Evolutionary conservation across 2,113 vertebrate species (phyloP), one percentile per base, ranked within the genome.

Genomic region (Rhinolophus ferrumequinum): DNA sequence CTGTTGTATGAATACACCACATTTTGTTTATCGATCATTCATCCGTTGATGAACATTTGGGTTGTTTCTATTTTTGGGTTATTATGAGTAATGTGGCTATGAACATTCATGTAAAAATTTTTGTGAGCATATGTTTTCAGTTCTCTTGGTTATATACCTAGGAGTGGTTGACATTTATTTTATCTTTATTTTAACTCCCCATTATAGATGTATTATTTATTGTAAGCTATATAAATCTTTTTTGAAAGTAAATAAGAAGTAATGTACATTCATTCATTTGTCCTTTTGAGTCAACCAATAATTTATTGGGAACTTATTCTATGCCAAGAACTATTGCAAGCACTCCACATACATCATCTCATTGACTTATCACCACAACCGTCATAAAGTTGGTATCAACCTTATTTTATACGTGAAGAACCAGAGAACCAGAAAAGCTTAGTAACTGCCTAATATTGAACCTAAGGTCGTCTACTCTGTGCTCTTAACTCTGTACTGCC

Each of bases 181-280:
- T 66, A 67, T 69, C 64, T 92, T 88, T 93, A 62, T 76, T 75
- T 91, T 73, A 93, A 81, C 19, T 88, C 47, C 44, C 41, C 76
- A 41, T 24, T 79, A 44, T 16, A 82, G 58, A 75, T 67, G 10
- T 56, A 58, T 81, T 82, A 84, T 67, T 77, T 62, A 60, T 70
- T 22, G 12, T 88, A 88, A 82, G 26, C 24, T 70, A 72, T 72
- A n/a, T 7, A 83, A 56, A 88, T 47, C 35, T 3, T 83, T 77
- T 88, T 9, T 47, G 62, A 76, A 75, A 83, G 83, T 54, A 76
- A 76, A 26, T 64, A 35, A 93, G 75, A 91, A 88, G 19, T 88
- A 75, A 90, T 82, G 70, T n/a, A 12, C 52, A 50, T 81, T 62
- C 50, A 81, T 86, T 80, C 38, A 69, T 64, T 82, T 44, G 28